Evolutionary conservation across 2,888 invertebrate species (phyloP), one percentile per base, ranked within the genome.

Genomic region (Andricus quercusramuli): DNA sequence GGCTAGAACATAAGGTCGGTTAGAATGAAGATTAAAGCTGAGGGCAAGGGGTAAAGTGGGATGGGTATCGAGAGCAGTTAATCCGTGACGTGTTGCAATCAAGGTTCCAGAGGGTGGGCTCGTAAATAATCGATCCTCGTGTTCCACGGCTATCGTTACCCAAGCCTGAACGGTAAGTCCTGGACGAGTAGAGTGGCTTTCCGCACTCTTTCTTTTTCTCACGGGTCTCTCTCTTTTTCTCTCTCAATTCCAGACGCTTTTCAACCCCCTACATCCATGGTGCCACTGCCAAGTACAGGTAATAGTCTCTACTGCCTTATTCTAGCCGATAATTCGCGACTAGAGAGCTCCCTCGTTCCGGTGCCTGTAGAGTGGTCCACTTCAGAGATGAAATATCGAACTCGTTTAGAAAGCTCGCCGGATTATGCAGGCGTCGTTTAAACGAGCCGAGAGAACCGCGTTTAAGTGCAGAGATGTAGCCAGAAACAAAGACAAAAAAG

Each of bases 41-140:
- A 32, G 32, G 56, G 51, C 32, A 51, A 56, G 68, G 74, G 32
- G n/a, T 29, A 74, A 74, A 74, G 56, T 74, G 74, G 66, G 66
- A 25, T 51, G 65, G 76, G n/a, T 32, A 25, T 20, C 51, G 56
- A 65, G 79, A 37, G 65, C 65, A 84, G 85, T 86, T 86, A 86
- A 85, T 84, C 83, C 82, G 83, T 85, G 83, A 87, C 85, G 86
- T 83, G 84, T 84, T 87, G 86, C 86, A 86, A 87, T 87, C 85
- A 86, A 86, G 84, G 82, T 85, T 85, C 84, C 85, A 79, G 81
- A 77, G 85, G 82, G 84, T 32, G 74, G 81, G 79, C 81, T 80
- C 81, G 84, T 85, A 84, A 85, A 83, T 85, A 85, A 85, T 83
- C 83, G 83, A 85, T 83, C 83, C 80, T 78, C 79, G 78, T 82